These are phyloP conservation scores for Lepilemur ruficaudatus DNA, from an alignment of 2,797 vertebrate species.

Conservation along the genomic window DNA sequence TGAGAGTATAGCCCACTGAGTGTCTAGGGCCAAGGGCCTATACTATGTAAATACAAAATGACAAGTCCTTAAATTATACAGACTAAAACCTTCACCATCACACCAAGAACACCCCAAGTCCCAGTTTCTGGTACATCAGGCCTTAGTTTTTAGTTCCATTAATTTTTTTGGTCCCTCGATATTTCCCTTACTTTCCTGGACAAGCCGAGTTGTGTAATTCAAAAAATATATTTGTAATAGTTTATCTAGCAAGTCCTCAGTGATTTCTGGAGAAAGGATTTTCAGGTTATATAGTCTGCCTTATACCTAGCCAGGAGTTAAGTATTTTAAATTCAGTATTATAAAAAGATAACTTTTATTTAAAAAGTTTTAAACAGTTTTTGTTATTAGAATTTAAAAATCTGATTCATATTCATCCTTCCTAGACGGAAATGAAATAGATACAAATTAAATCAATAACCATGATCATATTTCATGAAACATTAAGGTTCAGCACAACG, in stretches of 20 bases:
- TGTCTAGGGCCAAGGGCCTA: not conserved
- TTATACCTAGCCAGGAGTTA: not conserved
- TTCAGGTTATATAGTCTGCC: not conserved
- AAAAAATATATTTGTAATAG: not conserved
- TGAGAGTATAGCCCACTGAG: not conserved
- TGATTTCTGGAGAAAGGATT: not conserved
- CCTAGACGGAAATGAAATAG: not conserved
- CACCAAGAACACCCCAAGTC: not conserved
- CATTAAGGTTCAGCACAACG: not conserved
- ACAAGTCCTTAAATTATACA: not conserved
- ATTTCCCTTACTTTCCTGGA: not conserved
- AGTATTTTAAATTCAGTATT: not conserved
- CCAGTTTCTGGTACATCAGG: not conserved
- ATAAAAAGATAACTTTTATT: not conserved
- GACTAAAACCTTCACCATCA: not conserved
- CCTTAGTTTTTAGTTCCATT: not conserved
- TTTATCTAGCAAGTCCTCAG: not conserved
- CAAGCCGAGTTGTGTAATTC: not conserved
- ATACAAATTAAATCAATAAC: not conserved
- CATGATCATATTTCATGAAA: not conserved
- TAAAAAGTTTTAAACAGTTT: not conserved
- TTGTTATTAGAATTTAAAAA: slow-evolving; percentile 11
- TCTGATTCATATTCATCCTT: not conserved
- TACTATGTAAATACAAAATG: not conserved
- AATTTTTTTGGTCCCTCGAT: not conserved